phyloP scores from a whole-genome alignment of 2,888 invertebrate species.

The Tenthredo mesomela region DNA sequence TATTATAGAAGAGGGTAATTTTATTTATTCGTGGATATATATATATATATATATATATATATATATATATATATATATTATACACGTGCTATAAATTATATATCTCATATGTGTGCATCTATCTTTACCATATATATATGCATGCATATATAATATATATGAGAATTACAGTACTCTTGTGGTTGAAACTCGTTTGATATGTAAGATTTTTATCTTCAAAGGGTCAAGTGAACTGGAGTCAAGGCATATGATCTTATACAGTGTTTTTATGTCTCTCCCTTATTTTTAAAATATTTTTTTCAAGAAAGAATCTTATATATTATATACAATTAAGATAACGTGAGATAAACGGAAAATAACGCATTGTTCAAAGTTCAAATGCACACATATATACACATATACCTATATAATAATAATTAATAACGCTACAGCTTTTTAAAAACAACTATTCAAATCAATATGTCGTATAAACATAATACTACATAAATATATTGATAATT shows the following conservation, averaged over 20 bases:
- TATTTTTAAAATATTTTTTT: background rate
- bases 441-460: background rate
- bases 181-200: slow-evolving; percentile 24
- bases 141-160: background rate
- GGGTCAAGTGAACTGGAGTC: slow-evolving; percentile 31
- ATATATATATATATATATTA: no score
- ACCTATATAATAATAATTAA: no score
- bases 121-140: background rate
- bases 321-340: background rate
- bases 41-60: no score
- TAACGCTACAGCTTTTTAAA: background rate
- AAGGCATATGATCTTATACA: background rate
- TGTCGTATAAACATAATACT: background rate
- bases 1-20: background rate
- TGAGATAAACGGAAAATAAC: background rate
- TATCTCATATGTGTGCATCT: background rate
- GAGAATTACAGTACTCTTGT: background rate
- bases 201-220: slow-evolving; percentile 22
- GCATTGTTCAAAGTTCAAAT: slow-evolving; percentile 2
- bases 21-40: background rate
- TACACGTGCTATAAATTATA: background rate
- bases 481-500: background rate
- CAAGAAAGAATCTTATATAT: background rate
- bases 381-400: no score
- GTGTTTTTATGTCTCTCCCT: background rate